A percentile compares a stretch with the other conserved stretches of the same genome.
Evolutionary conservation across 2,797 vertebrate genomes (phyloP).

Genomic region (Mycteria americana): DNA sequence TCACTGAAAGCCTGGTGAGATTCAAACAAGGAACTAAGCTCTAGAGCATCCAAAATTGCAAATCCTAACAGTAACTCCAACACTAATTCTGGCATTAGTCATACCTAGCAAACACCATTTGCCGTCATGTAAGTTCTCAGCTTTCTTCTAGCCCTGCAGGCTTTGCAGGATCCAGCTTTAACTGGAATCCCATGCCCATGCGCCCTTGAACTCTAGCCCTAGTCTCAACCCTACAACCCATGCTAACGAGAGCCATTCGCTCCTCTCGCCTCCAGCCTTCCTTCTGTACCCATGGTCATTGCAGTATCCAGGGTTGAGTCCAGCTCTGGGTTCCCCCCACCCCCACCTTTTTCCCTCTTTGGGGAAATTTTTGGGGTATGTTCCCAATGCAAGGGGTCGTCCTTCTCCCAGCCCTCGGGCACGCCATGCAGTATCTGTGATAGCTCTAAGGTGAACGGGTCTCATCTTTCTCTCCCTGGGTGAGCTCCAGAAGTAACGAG

Average conservation of each 20-base stretch:
- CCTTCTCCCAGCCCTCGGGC: not conserved
- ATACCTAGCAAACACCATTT: not conserved
- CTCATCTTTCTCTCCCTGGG: not conserved
- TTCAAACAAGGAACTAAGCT: not conserved
- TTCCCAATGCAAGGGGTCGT: not conserved
- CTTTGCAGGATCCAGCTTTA: not conserved
- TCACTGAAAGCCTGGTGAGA: not conserved
- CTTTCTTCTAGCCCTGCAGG: not conserved
- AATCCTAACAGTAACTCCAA: not conserved
- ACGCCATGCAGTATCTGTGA: not conserved
- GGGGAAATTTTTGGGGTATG: not conserved
- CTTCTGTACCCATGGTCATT: not conserved
- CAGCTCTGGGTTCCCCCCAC: not conserved
- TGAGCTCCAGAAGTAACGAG: not conserved
- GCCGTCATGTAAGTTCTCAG: not conserved
- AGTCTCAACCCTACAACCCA: not conserved
- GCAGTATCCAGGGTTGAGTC: not conserved
- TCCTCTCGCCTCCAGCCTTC: not conserved
- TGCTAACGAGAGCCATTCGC: not conserved
- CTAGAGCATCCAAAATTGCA: not conserved
- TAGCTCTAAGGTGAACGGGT: not conserved
- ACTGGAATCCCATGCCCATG: accelerated
- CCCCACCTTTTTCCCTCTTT: not conserved
- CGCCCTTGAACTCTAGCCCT: not conserved
- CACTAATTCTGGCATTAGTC: not conserved